Evolutionary conservation across 1,140 invertebrate genomes (phyloP), one percentile per base, ranked within the genome.

Genomic region (Psix sp.): DNA sequence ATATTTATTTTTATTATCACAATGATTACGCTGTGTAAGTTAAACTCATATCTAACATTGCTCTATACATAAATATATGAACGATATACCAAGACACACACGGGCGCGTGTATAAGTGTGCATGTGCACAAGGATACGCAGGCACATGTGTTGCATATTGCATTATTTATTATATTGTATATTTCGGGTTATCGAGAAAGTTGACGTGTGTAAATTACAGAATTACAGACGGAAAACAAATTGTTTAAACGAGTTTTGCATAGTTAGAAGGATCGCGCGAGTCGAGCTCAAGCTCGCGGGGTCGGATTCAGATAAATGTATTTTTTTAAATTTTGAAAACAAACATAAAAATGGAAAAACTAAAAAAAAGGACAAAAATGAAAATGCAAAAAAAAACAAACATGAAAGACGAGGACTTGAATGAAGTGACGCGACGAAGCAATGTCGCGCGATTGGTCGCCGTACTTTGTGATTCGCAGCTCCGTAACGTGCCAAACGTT

Each of bases 261-360:
- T 83, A 83, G 77, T 80, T 77, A 76, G 46, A 36, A 26, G 77
- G 49, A 73, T 68, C 70, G 62, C 71, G 59, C 46, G 60, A 49
- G 63, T 29, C 40, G 73, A 63, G 74, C 67, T 59, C 51, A 73
- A 77, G 67, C 71, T 74, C 72, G 78, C 73, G 78, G 66, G 62
- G 70, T 82, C 74, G 76, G 77, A 79, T 87, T 83, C 80, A 85
- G 74, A 86, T 78, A 77, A 82, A 86, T 86, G 84, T 87, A 87
- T 87, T 87, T 86, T 87, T 87, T 86, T 86, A 87, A 86, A 86
- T 85, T 86, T 85, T 85, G 77, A 86, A 81, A 56, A 33, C 74
- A 75, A 78, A 80, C 57, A 43, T 76, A 73, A 56, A 75, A 73
- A 67, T 73, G 63, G 63, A 68, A 73, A 73, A 74, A 43, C 66